Evolutionary conservation across 1,140 invertebrate species (phyloP).

Genomic region (Thaumetopoea pityocampa): DNA sequence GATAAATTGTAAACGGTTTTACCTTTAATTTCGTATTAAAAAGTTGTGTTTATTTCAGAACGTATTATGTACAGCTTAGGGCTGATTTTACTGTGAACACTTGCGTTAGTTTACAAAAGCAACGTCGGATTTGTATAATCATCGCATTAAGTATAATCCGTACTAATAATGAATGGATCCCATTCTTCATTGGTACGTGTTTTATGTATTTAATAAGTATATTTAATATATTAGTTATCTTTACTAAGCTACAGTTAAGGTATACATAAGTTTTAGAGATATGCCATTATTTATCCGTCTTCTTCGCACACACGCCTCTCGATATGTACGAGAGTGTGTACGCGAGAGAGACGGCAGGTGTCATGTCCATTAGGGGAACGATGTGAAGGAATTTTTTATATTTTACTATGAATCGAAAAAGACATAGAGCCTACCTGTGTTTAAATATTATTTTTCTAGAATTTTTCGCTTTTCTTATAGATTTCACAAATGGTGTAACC

Average conservation of each 20-base stretch:
- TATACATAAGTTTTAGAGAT: slow-evolving; percentile 68
- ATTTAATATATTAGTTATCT: slow-evolving; percentile 64
- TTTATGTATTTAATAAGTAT: slow-evolving; percentile 52
- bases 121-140: slow-evolving; percentile 18
- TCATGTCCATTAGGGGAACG: slow-evolving; percentile 70
- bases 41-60: slow-evolving; percentile 1
- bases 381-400: slow-evolving; percentile 68
- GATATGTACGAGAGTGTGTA: slow-evolving; percentile 12
- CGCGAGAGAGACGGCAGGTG: slow-evolving; percentile 34
- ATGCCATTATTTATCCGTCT: slow-evolving; percentile 50
- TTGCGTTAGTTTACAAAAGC: slow-evolving; percentile 16
- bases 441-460: slow-evolving; percentile 49
- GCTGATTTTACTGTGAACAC: slow-evolving; percentile 9
- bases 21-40: slow-evolving; percentile 1
- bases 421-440: slow-evolving; percentile 58
- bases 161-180: no score
- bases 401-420: slow-evolving; percentile 71
- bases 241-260: no score
- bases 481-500: slow-evolving; percentile 36
- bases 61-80: slow-evolving; percentile 6
- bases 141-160: slow-evolving; percentile 20
- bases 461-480: slow-evolving; percentile 42
- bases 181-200: no score
- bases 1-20: slow-evolving; percentile 1
- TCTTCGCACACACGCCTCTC: slow-evolving; percentile 29